Conservation (phyloP, 2,888 invertebrate genomes). For the Pelosia muscerda region DNA sequence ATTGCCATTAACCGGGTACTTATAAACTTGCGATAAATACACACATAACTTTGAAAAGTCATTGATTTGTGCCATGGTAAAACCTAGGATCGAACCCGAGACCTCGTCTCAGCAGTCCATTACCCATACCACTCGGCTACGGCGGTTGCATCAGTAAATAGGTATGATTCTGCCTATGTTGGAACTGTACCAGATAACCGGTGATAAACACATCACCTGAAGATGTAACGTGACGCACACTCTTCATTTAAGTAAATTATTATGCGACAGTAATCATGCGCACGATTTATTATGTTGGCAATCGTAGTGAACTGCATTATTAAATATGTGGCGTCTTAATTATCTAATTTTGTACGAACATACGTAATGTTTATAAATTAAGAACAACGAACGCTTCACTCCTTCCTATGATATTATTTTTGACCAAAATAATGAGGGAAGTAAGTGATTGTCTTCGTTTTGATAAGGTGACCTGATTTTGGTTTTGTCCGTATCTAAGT, state of each 20-base stretch:
- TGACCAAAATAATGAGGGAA: not conserved
- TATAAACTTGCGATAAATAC: too few species aligned
- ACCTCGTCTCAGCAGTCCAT: too few species aligned
- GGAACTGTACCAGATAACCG: slow-evolving; percentile 5
- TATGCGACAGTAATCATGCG: slow-evolving; percentile 13
- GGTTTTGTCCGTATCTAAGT: too few species aligned
- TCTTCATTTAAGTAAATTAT: slow-evolving; percentile 9
- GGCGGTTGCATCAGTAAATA: too few species aligned
- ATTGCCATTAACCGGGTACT: too few species aligned
- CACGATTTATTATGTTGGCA: slow-evolving; percentile 20
- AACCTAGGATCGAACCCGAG: too few species aligned
- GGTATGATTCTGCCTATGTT: not conserved
- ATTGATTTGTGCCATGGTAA: too few species aligned
- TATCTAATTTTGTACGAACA: not conserved
- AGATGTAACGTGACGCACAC: not conserved
- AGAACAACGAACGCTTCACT: not conserved
- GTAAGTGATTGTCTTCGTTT: too few species aligned
- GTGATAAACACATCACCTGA: slow-evolving; percentile 6
- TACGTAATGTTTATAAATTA: not conserved
- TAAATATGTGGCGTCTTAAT: slow-evolving; percentile 2
- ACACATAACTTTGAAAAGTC: too few species aligned
- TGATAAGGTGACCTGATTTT: too few species aligned
- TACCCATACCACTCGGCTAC: too few species aligned
- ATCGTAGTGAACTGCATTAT: slow-evolving; percentile 5
- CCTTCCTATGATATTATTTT: not conserved